These are phyloP conservation scores for Anhinga rufa DNA, from an alignment of 2,113 vertebrate species.

Conservation along the genomic window DNA sequence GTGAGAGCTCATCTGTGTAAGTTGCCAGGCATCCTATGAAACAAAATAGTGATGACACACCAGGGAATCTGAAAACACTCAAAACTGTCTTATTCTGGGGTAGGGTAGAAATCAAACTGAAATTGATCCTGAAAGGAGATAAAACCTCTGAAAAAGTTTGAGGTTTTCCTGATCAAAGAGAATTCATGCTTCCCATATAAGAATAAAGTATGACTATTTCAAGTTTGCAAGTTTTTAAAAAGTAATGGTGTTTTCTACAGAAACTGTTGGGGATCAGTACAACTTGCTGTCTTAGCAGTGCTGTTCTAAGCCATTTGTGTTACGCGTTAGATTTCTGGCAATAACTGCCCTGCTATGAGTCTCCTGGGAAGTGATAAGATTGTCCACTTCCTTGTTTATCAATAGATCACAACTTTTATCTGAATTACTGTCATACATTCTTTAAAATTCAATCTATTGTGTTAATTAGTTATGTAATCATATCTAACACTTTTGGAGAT, in stretches of 20 bases:
- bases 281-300: neutral
- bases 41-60: slow-evolving; percentile 4
- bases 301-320: neutral
- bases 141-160: neutral
- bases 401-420: slow-evolving; percentile 61
- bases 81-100: neutral
- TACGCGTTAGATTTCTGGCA: slow-evolving; percentile 1
- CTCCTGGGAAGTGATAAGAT: slow-evolving; percentile 59
- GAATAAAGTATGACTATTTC: neutral
- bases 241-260: neutral
- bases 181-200: neutral
- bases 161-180: neutral
- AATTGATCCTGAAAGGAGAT: neutral
- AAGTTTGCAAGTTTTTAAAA: neutral
- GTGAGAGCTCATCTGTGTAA: neutral
- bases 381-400: slow-evolving; percentile 62
- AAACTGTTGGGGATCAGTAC: neutral
- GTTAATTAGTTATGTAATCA: slow-evolving; percentile 75
- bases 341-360: slow-evolving; percentile 5
- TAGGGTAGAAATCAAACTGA: neutral
- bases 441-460: slow-evolving; percentile 65
- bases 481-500: slow-evolving; percentile 56
- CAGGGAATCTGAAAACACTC: neutral
- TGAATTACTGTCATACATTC: slow-evolving; percentile 51
- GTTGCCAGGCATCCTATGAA: neutral